Conservation (phyloP, 2,888 invertebrate species). For the Trachelus tabidus region DNA sequence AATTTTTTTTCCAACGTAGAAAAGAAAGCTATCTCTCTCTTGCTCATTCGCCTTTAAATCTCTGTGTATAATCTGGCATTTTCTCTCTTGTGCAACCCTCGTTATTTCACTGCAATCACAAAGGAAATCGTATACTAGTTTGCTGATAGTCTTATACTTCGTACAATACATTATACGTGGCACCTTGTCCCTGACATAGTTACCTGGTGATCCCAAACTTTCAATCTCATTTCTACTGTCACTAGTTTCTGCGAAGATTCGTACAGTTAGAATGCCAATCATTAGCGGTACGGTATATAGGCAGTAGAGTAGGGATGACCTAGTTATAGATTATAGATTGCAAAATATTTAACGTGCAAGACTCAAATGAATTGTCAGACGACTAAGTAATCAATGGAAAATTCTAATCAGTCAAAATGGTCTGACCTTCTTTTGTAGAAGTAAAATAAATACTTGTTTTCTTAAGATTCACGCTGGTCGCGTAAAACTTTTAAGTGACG, state of each 20-base stretch:
- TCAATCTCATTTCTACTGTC: slow-evolving; percentile 60
- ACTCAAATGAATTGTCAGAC: neutral
- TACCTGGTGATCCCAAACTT: slow-evolving; percentile 59
- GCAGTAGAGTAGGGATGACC: neutral
- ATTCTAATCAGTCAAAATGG: neutral
- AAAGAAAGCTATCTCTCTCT: neutral
- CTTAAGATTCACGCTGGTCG: neutral
- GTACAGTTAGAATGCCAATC: slow-evolving; percentile 20
- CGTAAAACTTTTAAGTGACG: neutral
- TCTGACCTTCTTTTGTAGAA: neutral
- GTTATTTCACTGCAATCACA: slow-evolving; percentile 33
- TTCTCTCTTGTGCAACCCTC: slow-evolving; percentile 21
- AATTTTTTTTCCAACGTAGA: neutral
- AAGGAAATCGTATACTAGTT: slow-evolving; percentile 24
- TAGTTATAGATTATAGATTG: neutral
- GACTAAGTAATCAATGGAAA: neutral
- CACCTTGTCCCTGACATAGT: slow-evolving; percentile 58
- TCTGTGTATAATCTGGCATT: slow-evolving; percentile 4
- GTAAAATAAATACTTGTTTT: neutral
- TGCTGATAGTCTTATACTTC: slow-evolving; percentile 28
- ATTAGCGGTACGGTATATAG: neutral
- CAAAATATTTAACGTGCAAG: neutral
- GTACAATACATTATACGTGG: slow-evolving; percentile 27
- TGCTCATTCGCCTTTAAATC: neutral
- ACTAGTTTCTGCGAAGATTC: slow-evolving; percentile 21